These are phyloP conservation scores for Tachystola acroxantha DNA, from an alignment of 2,888 invertebrate species.

Conservation along the genomic window DNA sequence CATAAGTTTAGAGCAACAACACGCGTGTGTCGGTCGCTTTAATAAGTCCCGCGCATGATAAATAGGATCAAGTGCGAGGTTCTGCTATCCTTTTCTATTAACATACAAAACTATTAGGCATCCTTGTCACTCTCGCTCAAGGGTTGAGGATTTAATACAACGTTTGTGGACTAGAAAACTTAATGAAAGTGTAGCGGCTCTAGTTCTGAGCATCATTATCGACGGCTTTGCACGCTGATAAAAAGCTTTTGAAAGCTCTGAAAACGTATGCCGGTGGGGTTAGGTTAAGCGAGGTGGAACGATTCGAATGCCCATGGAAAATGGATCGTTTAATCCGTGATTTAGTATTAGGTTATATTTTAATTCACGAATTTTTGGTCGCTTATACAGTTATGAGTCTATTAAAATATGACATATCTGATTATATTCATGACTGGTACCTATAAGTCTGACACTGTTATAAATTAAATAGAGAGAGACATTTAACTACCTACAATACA, in stretches of 20 bases:
- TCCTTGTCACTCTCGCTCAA: constrained; percentile 33
- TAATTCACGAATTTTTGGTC: no score
- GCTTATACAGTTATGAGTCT: no score
- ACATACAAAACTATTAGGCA: constrained; percentile 22
- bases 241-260: constrained; percentile 53
- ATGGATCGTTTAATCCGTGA: background rate
- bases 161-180: constrained; percentile 55
- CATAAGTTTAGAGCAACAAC: constrained; percentile 53
- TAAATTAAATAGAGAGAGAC: no score
- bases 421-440: no score
- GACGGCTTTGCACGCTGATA: constrained; percentile 58
- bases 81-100: constrained; percentile 31
- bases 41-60: constrained; percentile 70
- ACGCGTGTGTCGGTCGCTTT: constrained; percentile 67
- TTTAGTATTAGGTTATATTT: no score
- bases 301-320: constrained; percentile 20
- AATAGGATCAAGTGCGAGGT: constrained; percentile 67
- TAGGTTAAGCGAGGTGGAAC: constrained; percentile 40
- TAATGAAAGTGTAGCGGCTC: constrained; percentile 63
- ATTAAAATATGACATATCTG: no score
- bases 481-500: no score
- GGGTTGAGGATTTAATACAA: constrained; percentile 50
- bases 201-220: constrained; percentile 62
- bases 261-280: constrained; percentile 60
- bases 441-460: no score